These are phyloP conservation scores for Amyelois transitella DNA, from an alignment of 1,140 invertebrate genomes.

Conservation along the genomic window DNA sequence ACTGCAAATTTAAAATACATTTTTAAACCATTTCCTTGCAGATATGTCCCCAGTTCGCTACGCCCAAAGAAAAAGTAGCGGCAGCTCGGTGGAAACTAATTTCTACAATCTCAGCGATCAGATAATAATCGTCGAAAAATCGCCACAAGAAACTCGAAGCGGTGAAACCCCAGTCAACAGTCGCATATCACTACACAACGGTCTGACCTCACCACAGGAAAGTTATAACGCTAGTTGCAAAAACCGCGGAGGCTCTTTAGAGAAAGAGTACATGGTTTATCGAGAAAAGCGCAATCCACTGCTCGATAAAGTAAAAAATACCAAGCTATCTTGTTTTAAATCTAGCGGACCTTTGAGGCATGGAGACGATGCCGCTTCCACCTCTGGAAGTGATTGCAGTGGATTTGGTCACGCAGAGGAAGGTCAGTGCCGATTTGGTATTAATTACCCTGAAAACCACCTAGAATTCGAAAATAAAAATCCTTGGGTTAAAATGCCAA, in stretches of 20 bases:
- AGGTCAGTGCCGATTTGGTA: conserved; percentile 55
- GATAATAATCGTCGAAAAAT: conserved; percentile 75
- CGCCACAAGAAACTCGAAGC: conserved; percentile 50
- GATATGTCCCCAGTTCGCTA: conserved; percentile 81
- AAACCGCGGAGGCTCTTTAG: conserved; percentile 71
- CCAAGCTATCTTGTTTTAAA: conserved; percentile 80
- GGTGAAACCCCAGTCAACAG: conserved; percentile 54
- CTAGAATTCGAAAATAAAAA: conserved; percentile 70
- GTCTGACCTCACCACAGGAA: conserved; percentile 56
- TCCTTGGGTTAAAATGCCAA: conserved; percentile 68
- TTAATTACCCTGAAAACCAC: conserved; percentile 52
- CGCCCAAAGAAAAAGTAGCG: conserved; percentile 78
- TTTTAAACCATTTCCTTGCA: conserved; percentile 68
- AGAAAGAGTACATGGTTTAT: conserved; percentile 69
- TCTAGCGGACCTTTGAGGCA: conserved; percentile 67
- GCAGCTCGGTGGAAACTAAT: conserved; percentile 80
- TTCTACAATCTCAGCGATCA: conserved; percentile 79
- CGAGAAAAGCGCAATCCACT: conserved; percentile 81
- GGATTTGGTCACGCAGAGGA: conserved; percentile 73
- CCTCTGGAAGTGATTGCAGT: conserved; percentile 72
- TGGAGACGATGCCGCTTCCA: conserved; percentile 68
- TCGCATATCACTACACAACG: conserved; percentile 66
- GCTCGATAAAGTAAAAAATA: conserved; percentile 82
- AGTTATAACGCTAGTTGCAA: conserved; percentile 46
- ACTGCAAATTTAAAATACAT: no score